Evolutionary conservation across 2,797 vertebrate species (phyloP), one percentile per base, ranked within the genome.

Genomic region (Clarias laeviceps): DNA sequence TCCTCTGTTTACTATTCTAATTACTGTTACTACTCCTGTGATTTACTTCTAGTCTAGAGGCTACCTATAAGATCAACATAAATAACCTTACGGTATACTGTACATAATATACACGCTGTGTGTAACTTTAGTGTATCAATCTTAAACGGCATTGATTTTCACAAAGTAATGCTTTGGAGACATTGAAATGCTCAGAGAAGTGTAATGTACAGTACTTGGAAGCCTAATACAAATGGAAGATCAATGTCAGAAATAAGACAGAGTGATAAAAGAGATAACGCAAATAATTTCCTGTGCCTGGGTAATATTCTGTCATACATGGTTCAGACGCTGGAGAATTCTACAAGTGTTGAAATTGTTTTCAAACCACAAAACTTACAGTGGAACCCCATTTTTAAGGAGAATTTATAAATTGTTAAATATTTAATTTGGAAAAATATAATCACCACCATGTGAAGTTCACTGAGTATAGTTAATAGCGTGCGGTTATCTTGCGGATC

Each of bases 261-360:
- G 57, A 54, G 74, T 81, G 89, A 89, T 92, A 91, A 90, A 90
- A 14, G 50, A 82, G 84, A 89, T 88, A 69, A 88, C 91, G 88
- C 86, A 80, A 82, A 84, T 83, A 89, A 92, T 94, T 91, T 93
- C 90, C 91, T 92, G 88, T 45, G 22, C 68, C 79, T 34, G 34
- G 59, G 61, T 72, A 40, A 84, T 73, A 85, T 83, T 79, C 81
- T 70, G 40, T 40, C 86, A 68, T 32, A 34, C n/a, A 59, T 3
- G 9, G 15, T 50, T 45, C n/a, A 66, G 59, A 12, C 24, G 5
- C 24, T 37, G 50, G 29, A 8, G 3, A 32, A 69, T 32, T 62
- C 17, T 62, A n/a, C 15, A 29, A 45, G 17, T 24, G 20, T 11
- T n/a, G 11, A 24, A 17, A 57, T 76, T 24, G 18, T 56, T 20